Conservation (phyloP, 2,797 vertebrate genomes). For the Syngnathus acus region DNA sequence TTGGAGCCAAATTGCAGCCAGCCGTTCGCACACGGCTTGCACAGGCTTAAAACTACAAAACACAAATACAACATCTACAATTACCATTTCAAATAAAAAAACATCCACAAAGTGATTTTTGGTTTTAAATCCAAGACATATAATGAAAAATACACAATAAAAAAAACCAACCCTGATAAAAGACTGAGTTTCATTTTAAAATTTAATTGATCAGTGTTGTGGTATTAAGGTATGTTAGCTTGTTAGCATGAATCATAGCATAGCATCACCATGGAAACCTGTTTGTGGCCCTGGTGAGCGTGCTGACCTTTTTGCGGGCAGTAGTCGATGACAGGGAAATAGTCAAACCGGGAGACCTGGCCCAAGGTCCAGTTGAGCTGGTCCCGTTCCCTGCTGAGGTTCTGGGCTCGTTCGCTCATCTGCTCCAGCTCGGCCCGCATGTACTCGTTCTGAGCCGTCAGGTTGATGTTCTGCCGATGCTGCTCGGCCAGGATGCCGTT, state of each 20-base stretch:
- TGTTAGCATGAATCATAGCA: neutral
- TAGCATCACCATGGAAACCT: neutral
- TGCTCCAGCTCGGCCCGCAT: conserved; percentile 15
- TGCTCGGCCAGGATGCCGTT: neutral
- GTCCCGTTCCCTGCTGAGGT: conserved; percentile 35
- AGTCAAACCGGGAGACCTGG: conserved; percentile 24
- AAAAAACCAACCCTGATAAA: neutral
- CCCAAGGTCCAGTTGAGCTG: conserved; percentile 46
- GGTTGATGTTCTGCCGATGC: neutral
- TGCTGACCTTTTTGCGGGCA: conserved; percentile 43
- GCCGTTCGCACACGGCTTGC: conserved; percentile 42
- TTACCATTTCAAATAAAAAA: neutral
- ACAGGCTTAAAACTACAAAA: conserved; percentile 22
- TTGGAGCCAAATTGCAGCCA: conserved; percentile 56
- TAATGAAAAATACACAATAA: neutral
- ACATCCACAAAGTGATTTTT: neutral
- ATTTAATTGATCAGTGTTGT: neutral
- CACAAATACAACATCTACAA: neutral
- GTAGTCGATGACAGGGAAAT: conserved; percentile 21
- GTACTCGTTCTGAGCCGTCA: conserved; percentile 12
- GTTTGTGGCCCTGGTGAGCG: neutral
- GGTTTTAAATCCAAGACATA: neutral
- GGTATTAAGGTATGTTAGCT: neutral
- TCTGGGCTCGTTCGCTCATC: conserved; percentile 15
- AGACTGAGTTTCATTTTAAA: neutral